Conservation (phyloP, 2,797 vertebrate genomes). For the Darevskia nairensis region DNA sequence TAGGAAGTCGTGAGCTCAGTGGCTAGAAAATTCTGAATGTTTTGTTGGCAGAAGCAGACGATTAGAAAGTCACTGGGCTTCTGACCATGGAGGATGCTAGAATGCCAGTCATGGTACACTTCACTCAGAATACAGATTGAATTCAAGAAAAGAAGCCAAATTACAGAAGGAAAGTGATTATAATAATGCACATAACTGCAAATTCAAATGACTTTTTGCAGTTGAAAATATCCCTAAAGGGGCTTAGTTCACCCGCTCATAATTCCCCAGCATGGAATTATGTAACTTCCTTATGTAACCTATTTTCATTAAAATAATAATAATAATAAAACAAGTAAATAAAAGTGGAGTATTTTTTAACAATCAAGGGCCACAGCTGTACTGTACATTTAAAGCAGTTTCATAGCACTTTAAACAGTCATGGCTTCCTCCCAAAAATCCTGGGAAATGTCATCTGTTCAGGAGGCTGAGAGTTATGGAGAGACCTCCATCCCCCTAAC, state of each 20-base stretch:
- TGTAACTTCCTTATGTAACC: neutral
- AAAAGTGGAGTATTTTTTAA: too few species aligned
- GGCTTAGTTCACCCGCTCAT: neutral
- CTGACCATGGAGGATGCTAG: neutral
- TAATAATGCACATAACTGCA: neutral
- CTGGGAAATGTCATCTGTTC: too few species aligned
- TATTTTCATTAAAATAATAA: neutral
- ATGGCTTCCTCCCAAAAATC: too few species aligned
- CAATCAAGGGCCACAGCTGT: too few species aligned
- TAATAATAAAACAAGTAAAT: neutral
- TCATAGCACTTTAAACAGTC: too few species aligned
- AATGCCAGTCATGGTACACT: neutral
- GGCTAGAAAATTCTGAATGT: neutral
- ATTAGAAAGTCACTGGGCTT: conserved; percentile 8
- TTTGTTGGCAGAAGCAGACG: neutral
- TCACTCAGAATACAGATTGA: neutral
- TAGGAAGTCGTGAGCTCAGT: neutral
- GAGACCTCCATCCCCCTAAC: too few species aligned
- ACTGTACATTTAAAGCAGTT: too few species aligned
- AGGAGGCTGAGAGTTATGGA: too few species aligned
- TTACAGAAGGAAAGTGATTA: neutral
- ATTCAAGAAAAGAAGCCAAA: neutral
- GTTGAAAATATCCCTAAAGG: neutral
- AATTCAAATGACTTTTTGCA: neutral
- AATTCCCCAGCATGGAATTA: neutral